Percentiles rank a stretch among this genome's conserved stretches.
phyloP scores from a whole-genome alignment of 2,113 vertebrate genomes.

The Penelope pileata region DNA sequence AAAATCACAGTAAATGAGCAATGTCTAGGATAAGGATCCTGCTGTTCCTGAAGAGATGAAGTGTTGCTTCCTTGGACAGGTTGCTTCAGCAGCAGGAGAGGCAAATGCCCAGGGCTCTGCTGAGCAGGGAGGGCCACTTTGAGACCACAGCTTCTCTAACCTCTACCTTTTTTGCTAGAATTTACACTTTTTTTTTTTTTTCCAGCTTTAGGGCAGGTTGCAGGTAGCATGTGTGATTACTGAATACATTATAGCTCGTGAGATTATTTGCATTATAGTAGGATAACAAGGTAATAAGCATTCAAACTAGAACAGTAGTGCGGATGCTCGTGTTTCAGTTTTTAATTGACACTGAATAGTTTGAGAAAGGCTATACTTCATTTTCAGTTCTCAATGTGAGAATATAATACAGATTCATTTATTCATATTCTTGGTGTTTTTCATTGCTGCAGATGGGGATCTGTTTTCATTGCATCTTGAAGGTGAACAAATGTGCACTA shows the following conservation, averaged over 20 bases:
- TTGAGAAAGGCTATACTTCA: neutral
- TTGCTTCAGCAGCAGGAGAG: neutral
- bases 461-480: neutral
- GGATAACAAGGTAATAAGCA: neutral
- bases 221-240: neutral
- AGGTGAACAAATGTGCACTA: neutral
- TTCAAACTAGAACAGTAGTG: neutral
- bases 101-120: neutral
- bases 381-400: neutral
- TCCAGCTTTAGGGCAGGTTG: neutral
- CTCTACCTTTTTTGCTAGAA: neutral
- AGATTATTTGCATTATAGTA: neutral
- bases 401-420: neutral
- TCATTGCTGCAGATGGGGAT: neutral
- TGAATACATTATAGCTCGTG: neutral
- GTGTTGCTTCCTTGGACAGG: neutral
- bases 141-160: neutral
- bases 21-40: neutral
- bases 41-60: accelerated
- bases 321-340: neutral
- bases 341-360: neutral
- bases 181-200: neutral
- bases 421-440: neutral
- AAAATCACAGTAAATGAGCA: neutral
- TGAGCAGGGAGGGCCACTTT: neutral